phyloP scores from a whole-genome alignment of 37 sponge, comb jelly and placozoan genomes.

The Chondrosia reniformis region DNA sequence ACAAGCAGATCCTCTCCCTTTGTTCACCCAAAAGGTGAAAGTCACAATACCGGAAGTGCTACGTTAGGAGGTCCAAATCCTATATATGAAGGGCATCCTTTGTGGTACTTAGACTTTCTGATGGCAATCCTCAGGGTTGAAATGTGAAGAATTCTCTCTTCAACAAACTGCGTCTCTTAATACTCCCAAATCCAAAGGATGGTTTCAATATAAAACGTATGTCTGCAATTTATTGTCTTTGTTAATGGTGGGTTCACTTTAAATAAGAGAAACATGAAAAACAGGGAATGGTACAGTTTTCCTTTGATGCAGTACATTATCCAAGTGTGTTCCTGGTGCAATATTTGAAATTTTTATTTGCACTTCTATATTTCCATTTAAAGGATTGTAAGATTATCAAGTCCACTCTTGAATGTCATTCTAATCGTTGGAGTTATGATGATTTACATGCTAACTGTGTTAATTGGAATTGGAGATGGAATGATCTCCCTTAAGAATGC shows the following conservation, averaged over 20 bases:
- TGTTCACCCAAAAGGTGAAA: neutral
- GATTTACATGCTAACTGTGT: constrained; percentile 51
- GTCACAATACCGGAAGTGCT: neutral
- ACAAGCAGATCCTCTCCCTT: neutral
- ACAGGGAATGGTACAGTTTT: too few relatives aligned
- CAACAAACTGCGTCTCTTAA: too few relatives aligned
- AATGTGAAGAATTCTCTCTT: neutral
- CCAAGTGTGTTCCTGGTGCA: too few relatives aligned
- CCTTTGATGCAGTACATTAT: too few relatives aligned
- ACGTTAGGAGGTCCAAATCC: neutral
- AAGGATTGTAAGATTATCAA: constrained; percentile 15
- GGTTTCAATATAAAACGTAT: too few relatives aligned
- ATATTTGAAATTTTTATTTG: too few relatives aligned
- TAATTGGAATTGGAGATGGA: constrained; percentile 58
- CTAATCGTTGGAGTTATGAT: constrained; percentile 4
- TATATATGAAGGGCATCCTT: neutral
- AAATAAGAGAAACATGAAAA: too few relatives aligned
- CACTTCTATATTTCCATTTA: too few relatives aligned
- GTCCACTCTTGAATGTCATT: neutral
- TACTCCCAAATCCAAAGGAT: too few relatives aligned
- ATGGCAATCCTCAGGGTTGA: neutral
- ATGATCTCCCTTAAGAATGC: neutral
- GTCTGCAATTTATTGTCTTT: too few relatives aligned
- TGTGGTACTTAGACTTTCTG: neutral
- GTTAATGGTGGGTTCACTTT: too few relatives aligned